phyloP scores from a whole-genome alignment of 2,113 vertebrate species.

The Lophura nycthemera region DNA sequence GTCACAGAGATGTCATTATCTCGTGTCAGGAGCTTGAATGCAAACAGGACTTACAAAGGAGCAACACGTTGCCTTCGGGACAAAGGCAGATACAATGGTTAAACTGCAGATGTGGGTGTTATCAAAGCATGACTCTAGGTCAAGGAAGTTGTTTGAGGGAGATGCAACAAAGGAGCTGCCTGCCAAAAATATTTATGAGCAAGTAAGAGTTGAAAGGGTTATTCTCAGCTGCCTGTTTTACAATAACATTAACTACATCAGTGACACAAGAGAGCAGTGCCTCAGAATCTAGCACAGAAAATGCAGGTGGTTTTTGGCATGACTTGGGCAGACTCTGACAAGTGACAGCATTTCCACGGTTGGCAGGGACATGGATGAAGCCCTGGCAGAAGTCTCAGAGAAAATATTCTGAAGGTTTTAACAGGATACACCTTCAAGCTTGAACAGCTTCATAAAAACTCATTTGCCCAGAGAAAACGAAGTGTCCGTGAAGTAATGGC shows the following conservation, averaged over 20 bases:
- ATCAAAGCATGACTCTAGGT: background rate
- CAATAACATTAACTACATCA: background rate
- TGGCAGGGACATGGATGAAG: fast-evolving
- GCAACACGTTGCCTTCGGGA: background rate
- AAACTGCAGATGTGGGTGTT: background rate
- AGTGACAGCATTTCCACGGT: background rate
- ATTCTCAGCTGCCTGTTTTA: background rate
- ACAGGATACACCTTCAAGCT: background rate
- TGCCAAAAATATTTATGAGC: background rate
- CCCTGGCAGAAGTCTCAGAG: background rate
- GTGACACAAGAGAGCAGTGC: background rate
- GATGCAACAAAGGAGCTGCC: constrained; percentile 17
- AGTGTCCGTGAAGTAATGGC: background rate
- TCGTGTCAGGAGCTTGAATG: background rate
- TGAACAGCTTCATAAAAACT: background rate
- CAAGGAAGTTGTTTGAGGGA: background rate
- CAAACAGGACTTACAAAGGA: background rate
- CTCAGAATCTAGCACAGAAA: background rate
- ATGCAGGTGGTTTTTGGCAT: background rate
- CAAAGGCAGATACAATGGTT: background rate
- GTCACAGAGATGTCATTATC: background rate
- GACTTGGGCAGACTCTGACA: too few relatives aligned
- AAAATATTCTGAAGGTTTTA: background rate
- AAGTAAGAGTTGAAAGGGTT: background rate
- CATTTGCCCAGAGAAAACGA: background rate